A percentile compares a stretch with the other conserved stretches of the same genome.
These are phyloP conservation scores for Dendrolimus houi DNA, from an alignment of 2,888 invertebrate genomes.

Conservation along the genomic window DNA sequence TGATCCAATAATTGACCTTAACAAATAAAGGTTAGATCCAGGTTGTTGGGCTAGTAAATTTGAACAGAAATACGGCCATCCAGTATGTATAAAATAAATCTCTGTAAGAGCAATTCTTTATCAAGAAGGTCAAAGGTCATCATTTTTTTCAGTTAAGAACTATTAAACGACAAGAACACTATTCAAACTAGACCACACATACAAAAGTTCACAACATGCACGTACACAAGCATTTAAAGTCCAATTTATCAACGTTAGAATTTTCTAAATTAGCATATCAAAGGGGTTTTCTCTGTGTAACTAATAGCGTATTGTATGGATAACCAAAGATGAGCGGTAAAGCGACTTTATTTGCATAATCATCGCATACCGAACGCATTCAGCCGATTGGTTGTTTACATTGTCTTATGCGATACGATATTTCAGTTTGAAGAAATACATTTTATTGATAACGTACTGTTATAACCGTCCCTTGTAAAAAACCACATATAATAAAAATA, in stretches of 20 bases:
- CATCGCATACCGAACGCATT: conserved; percentile 37
- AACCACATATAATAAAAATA: no score
- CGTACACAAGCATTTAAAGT: neutral
- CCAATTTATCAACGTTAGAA: conserved; percentile 9
- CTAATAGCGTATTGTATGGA: conserved; percentile 25
- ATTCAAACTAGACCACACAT: neutral
- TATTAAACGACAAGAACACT: no score
- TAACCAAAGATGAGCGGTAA: conserved; percentile 26
- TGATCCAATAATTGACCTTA: no score
- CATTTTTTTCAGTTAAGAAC: no score
- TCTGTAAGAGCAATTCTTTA: no score
- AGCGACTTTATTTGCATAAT: conserved; percentile 62
- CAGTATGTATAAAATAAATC: no score
- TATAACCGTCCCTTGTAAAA: no score
- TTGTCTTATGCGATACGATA: conserved; percentile 25
- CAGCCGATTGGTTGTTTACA: conserved; percentile 25
- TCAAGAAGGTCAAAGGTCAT: no score
- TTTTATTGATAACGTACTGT: no score
- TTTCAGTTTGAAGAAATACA: neutral
- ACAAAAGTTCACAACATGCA: neutral
- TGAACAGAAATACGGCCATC: no score
- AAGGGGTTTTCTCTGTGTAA: conserved; percentile 35
- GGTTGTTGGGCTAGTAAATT: no score
- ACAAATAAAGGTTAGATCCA: no score
- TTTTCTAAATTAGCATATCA: conserved; percentile 39